Evolutionary conservation across 1,140 invertebrate species (phyloP).

Genomic region (Globodera ellingtonae): DNA sequence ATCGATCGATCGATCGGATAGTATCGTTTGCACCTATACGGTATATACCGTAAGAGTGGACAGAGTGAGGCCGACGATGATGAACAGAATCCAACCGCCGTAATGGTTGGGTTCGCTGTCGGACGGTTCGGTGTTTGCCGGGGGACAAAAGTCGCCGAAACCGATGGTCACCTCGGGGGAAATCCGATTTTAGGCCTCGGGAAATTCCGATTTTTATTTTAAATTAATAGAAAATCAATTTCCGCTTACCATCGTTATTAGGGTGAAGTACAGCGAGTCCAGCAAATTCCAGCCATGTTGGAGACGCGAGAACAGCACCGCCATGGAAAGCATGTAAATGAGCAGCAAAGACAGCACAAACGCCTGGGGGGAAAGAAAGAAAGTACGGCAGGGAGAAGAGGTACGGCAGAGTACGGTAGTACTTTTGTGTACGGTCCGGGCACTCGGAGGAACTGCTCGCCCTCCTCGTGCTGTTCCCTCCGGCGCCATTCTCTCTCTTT

Average conservation of each 20-base stretch:
- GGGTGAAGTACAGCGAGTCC: conserved; percentile 51
- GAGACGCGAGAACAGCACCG: conserved; percentile 38
- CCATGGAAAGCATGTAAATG: conserved; percentile 42
- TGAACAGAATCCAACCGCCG: conserved; percentile 54
- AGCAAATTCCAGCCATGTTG: conserved; percentile 46
- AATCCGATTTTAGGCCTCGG: conserved; percentile 8
- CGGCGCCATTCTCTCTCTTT: neutral
- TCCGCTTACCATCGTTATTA: conserved; percentile 47
- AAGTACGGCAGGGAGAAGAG: neutral
- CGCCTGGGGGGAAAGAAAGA: conserved; percentile 16
- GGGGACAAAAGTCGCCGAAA: conserved; percentile 52
- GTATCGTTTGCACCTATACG: no score
- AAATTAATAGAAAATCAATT: conserved; percentile 9
- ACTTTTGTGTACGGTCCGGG: conserved; percentile 22
- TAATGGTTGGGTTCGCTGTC: conserved; percentile 41
- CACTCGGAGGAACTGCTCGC: conserved; percentile 13
- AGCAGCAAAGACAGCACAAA: conserved; percentile 48
- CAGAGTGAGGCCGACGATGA: conserved; percentile 50
- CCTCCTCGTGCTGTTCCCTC: conserved; percentile 20
- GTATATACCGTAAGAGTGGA: conserved; percentile 49
- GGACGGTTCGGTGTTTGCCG: neutral
- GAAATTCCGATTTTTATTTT: conserved; percentile 8
- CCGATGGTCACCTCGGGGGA: conserved; percentile 49
- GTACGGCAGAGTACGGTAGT: neutral
- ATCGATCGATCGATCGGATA: conserved; percentile 25